Percentiles rank a stretch among this genome's conserved stretches.
Conservation (phyloP, 2,113 vertebrate genomes). For the Cranoglanis bouderius region DNA sequence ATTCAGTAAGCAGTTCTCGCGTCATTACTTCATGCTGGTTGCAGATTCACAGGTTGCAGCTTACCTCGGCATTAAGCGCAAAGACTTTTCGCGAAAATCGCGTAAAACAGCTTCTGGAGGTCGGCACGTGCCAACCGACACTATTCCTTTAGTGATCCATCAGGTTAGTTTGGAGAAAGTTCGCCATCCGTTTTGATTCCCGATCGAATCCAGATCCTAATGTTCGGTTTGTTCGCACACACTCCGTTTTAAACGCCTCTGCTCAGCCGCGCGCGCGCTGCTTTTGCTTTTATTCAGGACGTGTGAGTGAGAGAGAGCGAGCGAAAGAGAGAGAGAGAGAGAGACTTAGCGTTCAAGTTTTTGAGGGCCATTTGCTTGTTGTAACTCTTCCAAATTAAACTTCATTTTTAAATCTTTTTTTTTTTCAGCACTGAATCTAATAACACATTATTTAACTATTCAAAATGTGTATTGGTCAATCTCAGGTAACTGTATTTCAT, state of each 20-base stretch:
- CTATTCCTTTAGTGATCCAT: not conserved
- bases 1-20: not conserved
- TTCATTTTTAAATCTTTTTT: not conserved
- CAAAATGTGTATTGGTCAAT: too few relatives aligned
- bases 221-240: not conserved
- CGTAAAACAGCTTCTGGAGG: not conserved
- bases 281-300: not conserved
- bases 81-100: not conserved
- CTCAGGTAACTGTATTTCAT: too few relatives aligned
- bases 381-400: too few relatives aligned
- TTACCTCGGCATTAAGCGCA: not conserved
- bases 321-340: not conserved
- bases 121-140: not conserved
- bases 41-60: not conserved
- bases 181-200: not conserved
- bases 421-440: too few relatives aligned
- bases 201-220: not conserved
- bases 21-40: not conserved
- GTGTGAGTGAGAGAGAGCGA: not conserved
- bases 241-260: not conserved
- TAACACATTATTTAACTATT: too few relatives aligned
- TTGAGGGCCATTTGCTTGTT: too few relatives aligned
- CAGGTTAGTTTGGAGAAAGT: not conserved
- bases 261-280: not conserved
- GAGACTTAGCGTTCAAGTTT: not conserved